Evolutionary conservation across 2,888 invertebrate species (phyloP), one percentile per base, ranked within the genome.

Genomic region (Hirtodrosophila trivittata): DNA sequence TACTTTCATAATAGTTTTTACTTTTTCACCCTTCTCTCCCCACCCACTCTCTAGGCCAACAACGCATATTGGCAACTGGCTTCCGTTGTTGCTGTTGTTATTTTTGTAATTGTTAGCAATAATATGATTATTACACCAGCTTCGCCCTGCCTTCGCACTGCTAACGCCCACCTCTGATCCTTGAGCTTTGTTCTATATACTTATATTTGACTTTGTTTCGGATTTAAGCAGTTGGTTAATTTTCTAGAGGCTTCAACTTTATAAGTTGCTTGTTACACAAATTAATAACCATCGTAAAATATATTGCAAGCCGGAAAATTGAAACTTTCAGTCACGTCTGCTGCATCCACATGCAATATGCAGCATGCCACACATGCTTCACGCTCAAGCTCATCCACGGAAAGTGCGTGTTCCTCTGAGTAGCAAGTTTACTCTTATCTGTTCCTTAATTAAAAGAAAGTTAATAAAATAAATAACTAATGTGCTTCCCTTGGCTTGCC

Each of bases 251-350:
- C 39, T 49, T 60, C 41, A 69, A 59, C 63, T 66, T 69, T 74
- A 63, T 39, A 69, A 66, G 56, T 63, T 33, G 57, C 60, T 59
- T 62, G 54, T 54, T 46, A 51, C 45, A 67, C 51, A 72, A 72
- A 72, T 68, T 80, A 68, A 76, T 73, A 77, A 55, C 43, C 45
- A 57, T 30, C 58, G 51, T 51, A 35, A 52, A 26, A 69, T 32
- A 35, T 39, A 46, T 52, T 50, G 49, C 52, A 47, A 63, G 38
- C 28, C 5, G 10, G 39, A 60, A 70, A 41, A 43, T 45, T 47
- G 45, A 46, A 77, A 81, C 63, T 81, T 77, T 59, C 65, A 77
- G 77, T 77, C 81, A 74, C 70, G 77, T 77, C 62, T 66, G 62
- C 28, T 38, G 32, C 52, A 13, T 4, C 39, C 32, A 60, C 65